Conservation (phyloP, 2,113 vertebrate genomes). For the Mormyrus iriodes region DNA sequence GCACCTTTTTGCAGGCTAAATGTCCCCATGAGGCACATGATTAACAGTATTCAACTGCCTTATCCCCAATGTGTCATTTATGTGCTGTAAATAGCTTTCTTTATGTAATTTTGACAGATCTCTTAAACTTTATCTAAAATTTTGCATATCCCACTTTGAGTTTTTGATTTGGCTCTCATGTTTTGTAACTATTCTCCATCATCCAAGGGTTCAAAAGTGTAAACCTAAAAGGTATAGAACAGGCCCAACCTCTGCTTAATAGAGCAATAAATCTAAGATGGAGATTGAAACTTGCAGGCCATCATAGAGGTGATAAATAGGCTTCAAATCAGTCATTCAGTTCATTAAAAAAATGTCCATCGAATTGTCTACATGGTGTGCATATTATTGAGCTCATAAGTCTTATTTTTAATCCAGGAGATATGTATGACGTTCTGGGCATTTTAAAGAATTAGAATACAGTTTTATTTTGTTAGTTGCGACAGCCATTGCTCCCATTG, state of each 20-base stretch:
- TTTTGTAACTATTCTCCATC: background rate
- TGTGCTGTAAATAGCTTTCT: conserved; percentile 38
- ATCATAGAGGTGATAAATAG: conserved; percentile 15
- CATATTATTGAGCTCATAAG: conserved; percentile 29
- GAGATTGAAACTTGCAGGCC: conserved; percentile 23
- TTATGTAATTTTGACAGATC: conserved; percentile 20
- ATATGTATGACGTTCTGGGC: conserved; percentile 23
- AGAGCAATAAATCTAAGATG: background rate
- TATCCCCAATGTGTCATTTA: conserved; percentile 24
- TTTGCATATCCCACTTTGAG: conserved; percentile 2
- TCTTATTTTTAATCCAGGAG: conserved; percentile 11
- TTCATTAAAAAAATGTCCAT: conserved; percentile 30
- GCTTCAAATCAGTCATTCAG: conserved; percentile 36
- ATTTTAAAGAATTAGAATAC: conserved; percentile 19
- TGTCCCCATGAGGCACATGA: conserved; percentile 7
- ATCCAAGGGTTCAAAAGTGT: background rate
- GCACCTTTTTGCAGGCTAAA: conserved; percentile 7
- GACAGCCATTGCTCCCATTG: conserved; percentile 19
- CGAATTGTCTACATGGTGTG: conserved; percentile 40
- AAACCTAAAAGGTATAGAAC: background rate
- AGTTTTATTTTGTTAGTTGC: conserved; percentile 13
- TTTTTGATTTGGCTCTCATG: background rate
- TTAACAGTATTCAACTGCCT: conserved; percentile 26
- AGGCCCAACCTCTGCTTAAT: background rate
- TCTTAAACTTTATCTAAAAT: conserved; percentile 3